These are phyloP conservation scores for Dioctria linearis DNA, from an alignment of 2,888 invertebrate genomes.

Conservation along the genomic window DNA sequence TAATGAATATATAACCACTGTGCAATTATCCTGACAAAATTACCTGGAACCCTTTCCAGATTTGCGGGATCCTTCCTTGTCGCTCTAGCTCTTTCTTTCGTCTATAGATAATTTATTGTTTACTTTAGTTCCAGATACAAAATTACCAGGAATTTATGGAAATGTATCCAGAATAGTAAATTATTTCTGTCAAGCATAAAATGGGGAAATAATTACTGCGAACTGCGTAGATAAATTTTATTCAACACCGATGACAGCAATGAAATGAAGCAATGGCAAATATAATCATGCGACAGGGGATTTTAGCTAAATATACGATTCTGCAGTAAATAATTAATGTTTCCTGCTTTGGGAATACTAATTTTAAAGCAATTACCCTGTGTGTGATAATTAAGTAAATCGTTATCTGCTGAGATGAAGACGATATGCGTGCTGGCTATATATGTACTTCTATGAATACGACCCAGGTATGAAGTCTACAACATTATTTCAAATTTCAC, in stretches of 20 bases:
- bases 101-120: conserved; percentile 10
- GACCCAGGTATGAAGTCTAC: too few species aligned
- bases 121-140: conserved; percentile 3
- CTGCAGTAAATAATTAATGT: neutral
- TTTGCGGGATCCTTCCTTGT: neutral
- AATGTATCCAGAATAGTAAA: conserved; percentile 1
- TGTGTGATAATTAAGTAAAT: neutral
- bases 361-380: neutral
- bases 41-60: neutral
- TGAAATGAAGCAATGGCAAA: neutral
- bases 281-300: neutral
- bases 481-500: too few species aligned
- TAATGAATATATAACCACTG: conserved; percentile 9
- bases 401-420: too few species aligned
- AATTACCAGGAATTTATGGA: conserved; percentile 9
- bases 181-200: conserved; percentile 2
- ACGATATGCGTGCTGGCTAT: too few species aligned
- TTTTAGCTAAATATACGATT: neutral
- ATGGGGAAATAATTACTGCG: conserved; percentile 8
- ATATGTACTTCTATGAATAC: too few species aligned
- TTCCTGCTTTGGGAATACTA: neutral
- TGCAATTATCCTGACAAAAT: neutral
- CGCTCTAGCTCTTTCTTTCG: neutral
- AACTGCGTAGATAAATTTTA: neutral
- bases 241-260: neutral